Percentiles rank a stretch among this genome's conserved stretches.
Evolutionary conservation across 2,888 invertebrate species (phyloP).

Genomic region (Ectemnius lituratus): DNA sequence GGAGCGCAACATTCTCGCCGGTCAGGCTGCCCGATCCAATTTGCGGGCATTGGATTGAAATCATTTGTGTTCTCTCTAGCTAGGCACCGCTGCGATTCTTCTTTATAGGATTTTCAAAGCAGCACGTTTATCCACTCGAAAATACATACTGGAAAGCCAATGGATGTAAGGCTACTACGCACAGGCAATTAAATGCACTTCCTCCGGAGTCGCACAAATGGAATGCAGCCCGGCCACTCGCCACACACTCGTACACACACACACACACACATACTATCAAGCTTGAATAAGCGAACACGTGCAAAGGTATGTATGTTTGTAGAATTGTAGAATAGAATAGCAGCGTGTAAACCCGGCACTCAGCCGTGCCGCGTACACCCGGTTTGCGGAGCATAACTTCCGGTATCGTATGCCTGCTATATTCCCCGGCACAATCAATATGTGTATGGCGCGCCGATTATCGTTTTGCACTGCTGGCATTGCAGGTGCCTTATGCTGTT

Average conservation of each 20-base stretch:
- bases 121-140: no score
- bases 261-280: conserved; percentile 37
- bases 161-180: no score
- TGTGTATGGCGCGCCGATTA: conserved; percentile 43
- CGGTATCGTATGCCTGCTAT: conserved; percentile 36
- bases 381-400: conserved; percentile 68
- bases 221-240: conserved; percentile 3
- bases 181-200: conserved; percentile 1
- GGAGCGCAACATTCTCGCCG: no score
- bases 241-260: conserved; percentile 21
- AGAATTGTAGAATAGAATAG: conserved; percentile 44
- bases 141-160: no score
- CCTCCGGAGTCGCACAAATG: conserved; percentile 20
- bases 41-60: no score
- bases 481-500: conserved; percentile 1
- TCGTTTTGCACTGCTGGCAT: conserved; percentile 26
- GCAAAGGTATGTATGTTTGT: conserved; percentile 19
- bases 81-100: no score
- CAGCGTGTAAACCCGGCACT: conserved; percentile 25
- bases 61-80: no score
- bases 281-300: conserved; percentile 22
- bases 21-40: no score
- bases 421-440: conserved; percentile 30
- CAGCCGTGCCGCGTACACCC: conserved; percentile 62
- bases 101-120: no score